These are phyloP conservation scores for Hemicentrotus pulcherrimus DNA, from an alignment of 35 echinoderm and acorn worm genomes.

Conservation along the genomic window DNA sequence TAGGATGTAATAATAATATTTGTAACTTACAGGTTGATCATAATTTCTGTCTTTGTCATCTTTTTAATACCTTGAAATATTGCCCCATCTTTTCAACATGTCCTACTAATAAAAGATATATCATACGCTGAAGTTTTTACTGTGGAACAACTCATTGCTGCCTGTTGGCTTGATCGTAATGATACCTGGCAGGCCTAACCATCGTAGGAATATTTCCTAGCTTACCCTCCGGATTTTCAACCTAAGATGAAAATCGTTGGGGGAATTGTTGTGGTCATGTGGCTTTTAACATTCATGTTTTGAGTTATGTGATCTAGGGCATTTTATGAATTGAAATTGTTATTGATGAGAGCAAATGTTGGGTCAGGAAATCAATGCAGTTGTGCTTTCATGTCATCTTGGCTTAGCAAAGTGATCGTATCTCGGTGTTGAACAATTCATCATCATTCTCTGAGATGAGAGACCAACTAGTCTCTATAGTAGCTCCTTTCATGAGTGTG, in stretches of 20 bases:
- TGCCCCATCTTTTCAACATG: background rate
- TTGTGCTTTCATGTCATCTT: background rate
- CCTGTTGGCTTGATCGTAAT: background rate
- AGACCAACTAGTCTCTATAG: background rate
- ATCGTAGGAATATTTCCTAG: background rate
- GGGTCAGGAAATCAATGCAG: background rate
- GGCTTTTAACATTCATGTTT: background rate
- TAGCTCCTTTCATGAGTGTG: background rate
- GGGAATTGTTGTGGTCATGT: background rate
- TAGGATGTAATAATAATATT: no score
- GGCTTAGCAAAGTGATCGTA: background rate
- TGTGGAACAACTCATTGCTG: background rate
- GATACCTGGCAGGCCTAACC: background rate
- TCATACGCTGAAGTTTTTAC: background rate
- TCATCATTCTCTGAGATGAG: background rate
- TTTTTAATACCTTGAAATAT: background rate
- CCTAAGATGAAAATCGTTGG: background rate
- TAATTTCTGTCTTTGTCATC: background rate
- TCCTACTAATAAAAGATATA: background rate
- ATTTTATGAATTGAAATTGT: background rate
- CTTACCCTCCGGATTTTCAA: background rate
- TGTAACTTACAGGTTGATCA: background rate
- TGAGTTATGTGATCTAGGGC: background rate
- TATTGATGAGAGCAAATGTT: background rate
- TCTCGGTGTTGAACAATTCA: background rate